These are phyloP conservation scores for Acipenser transmontanus DNA, from an alignment of 2,797 vertebrate genomes.

Conservation along the genomic window DNA sequence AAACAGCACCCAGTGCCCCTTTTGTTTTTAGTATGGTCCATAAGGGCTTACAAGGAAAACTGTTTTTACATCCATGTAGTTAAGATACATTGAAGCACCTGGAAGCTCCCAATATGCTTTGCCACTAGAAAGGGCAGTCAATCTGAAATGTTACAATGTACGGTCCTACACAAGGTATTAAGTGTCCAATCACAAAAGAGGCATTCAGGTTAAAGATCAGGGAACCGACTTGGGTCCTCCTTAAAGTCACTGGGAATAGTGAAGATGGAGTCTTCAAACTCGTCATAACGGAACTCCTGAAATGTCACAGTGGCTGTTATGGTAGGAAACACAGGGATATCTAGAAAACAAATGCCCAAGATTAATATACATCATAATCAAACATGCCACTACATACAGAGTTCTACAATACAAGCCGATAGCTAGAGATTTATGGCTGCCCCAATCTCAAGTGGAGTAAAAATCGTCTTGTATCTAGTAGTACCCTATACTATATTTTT, in stretches of 20 bases:
- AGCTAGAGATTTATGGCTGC: no score
- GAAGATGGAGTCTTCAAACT: slow-evolving; percentile 85
- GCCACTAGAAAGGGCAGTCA: slow-evolving; percentile 5
- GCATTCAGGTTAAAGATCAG: slow-evolving; percentile 75
- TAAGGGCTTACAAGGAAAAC: slow-evolving; percentile 45
- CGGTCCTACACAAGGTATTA: slow-evolving; percentile 30
- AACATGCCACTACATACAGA: no score
- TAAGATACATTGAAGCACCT: slow-evolving; percentile 29
- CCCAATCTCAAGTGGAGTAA: no score
- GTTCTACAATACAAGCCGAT: no score
- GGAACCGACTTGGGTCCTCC: slow-evolving; percentile 95
- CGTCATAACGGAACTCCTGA: slow-evolving; percentile 95
- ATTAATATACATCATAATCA: no score
- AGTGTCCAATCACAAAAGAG: slow-evolving; percentile 48
- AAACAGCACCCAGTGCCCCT: slow-evolving; percentile 44
- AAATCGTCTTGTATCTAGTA: no score
- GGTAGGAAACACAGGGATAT: slow-evolving; percentile 95
- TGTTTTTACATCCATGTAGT: slow-evolving; percentile 37
- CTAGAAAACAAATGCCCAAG: slow-evolving; percentile 41
- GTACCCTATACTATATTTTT: no score
- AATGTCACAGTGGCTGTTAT: slow-evolving; percentile 98
- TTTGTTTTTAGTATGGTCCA: not conserved
- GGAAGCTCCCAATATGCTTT: slow-evolving; percentile 25
- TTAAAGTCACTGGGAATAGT: slow-evolving; percentile 91
- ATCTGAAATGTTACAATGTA: slow-evolving; percentile 20